phyloP scores from a whole-genome alignment of 2,113 vertebrate species.

The Indicator indicator region DNA sequence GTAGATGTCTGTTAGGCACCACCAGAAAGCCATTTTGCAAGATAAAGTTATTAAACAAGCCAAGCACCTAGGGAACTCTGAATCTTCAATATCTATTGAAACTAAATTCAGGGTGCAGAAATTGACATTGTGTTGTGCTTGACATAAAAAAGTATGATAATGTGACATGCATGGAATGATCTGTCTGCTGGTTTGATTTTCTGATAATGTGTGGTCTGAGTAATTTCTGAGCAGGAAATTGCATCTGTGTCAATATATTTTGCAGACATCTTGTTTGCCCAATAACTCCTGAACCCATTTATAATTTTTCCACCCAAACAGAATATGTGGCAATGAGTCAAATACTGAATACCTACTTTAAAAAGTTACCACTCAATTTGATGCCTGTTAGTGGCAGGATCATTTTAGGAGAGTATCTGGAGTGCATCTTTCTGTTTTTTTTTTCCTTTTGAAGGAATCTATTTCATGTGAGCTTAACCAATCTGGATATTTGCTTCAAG shows the following conservation, averaged over 20 bases:
- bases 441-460: background rate
- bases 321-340: background rate
- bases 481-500: background rate
- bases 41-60: background rate
- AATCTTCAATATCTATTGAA: background rate
- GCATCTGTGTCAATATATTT: background rate
- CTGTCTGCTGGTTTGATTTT: background rate
- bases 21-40: background rate
- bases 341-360: background rate
- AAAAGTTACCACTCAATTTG: background rate
- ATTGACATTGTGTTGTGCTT: background rate
- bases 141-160: background rate
- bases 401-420: background rate
- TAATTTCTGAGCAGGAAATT: slow-evolving; percentile 21
- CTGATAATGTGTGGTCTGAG: background rate
- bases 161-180: background rate
- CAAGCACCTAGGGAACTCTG: background rate
- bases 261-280: background rate
- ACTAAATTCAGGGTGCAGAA: background rate
- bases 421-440: background rate
- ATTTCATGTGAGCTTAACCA: background rate
- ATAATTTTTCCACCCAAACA: background rate
- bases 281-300: background rate
- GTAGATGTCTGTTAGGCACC: background rate
- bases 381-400: background rate